Conservation (phyloP, 1,140 invertebrate genomes). For the Conus ventricosus region DNA sequence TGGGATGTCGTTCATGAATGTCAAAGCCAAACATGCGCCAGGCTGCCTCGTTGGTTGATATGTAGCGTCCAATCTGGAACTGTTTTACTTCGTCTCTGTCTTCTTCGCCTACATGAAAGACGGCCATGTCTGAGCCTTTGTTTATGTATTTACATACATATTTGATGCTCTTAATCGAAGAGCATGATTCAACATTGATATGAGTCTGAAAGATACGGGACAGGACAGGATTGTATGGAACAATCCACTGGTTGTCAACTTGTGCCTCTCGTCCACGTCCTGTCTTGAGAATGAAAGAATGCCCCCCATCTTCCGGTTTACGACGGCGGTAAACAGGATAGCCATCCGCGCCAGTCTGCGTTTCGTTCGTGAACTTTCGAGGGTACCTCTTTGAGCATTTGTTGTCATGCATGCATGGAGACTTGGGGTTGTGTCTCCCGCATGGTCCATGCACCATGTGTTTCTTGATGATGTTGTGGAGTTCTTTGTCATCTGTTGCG, state of each 20-base stretch:
- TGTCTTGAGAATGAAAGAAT: constrained; percentile 22
- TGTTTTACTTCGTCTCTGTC: constrained; percentile 41
- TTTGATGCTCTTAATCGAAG: constrained; percentile 48
- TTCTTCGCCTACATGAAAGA: constrained; percentile 32
- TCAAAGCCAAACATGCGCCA: constrained; percentile 61
- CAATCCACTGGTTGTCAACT: constrained; percentile 50
- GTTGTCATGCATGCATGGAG: background rate
- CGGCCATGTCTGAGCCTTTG: constrained; percentile 43
- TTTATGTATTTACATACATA: constrained; percentile 52
- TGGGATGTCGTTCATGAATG: constrained; percentile 72
- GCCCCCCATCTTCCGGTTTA: background rate
- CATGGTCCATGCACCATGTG: background rate
- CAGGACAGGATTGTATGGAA: constrained; percentile 49
- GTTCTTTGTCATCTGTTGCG: background rate
- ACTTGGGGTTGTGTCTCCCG: background rate
- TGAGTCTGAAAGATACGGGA: constrained; percentile 44
- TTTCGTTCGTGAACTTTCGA: background rate
- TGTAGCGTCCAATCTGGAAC: constrained; percentile 50
- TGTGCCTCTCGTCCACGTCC: constrained; percentile 5
- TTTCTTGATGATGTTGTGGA: background rate
- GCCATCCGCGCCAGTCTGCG: constrained; percentile 60
- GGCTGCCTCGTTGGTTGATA: constrained; percentile 61
- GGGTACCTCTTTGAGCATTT: background rate
- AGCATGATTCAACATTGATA: constrained; percentile 51
- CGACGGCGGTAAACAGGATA: constrained; percentile 72